These are phyloP conservation scores for Cariama cristata DNA, from an alignment of 2,113 vertebrate species.

Conservation along the genomic window DNA sequence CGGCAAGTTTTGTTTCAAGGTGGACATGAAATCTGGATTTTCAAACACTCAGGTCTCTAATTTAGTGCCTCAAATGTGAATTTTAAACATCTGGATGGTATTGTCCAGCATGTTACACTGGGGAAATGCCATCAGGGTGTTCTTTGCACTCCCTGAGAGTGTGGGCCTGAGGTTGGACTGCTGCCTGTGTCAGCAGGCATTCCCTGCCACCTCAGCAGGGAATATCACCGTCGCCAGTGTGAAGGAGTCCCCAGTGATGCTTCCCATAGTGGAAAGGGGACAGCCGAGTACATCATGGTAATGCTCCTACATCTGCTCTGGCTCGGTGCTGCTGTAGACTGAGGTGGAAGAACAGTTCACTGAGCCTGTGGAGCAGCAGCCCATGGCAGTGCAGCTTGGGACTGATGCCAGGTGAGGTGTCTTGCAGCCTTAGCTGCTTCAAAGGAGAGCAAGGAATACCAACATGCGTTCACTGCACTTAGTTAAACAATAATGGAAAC, in stretches of 20 bases:
- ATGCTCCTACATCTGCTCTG: background rate
- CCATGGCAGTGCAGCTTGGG: background rate
- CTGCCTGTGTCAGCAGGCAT: background rate
- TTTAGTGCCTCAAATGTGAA: background rate
- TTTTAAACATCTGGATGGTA: background rate
- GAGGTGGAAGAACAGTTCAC: background rate
- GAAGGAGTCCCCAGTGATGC: background rate
- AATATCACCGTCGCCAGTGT: accelerated
- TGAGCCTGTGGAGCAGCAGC: background rate
- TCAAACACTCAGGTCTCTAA: background rate
- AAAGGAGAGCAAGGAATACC: background rate
- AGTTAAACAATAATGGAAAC: background rate
- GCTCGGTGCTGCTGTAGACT: background rate
- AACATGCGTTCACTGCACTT: background rate
- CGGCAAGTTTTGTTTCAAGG: background rate
- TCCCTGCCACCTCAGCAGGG: background rate
- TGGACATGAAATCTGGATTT: background rate
- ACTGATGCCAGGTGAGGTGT: background rate
- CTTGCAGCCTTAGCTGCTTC: background rate
- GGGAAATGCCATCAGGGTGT: background rate
- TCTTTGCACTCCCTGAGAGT: background rate
- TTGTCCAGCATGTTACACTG: background rate
- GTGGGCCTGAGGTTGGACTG: background rate
- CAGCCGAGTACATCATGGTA: background rate
- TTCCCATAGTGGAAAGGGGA: background rate